Base-by-base conservation (phyloP, 1,140 invertebrate genomes). In the Drosophila tsacasi region DNA sequence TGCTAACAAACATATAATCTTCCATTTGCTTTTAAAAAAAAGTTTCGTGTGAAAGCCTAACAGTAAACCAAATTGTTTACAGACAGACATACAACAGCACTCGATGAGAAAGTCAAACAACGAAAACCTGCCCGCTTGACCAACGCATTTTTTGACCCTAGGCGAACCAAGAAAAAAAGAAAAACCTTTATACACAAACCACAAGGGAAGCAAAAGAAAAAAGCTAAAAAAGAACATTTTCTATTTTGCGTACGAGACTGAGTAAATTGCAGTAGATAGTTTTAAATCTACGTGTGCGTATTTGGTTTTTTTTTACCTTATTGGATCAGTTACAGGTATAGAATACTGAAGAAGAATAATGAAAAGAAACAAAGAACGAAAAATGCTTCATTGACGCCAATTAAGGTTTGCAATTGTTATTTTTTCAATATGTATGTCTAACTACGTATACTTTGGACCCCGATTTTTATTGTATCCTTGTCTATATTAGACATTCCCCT, bases 401-500 rank as follows among this genome's bases (percentile, higher is more conserved):
- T 65, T 58, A 72, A 76, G 54, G 25, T 64, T 64, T 46, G 69
- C 52, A 46, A 77, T 44, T 74, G 68, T 58, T 67, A 62, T 76
- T 75, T 83, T 67, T 62, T 75, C 60, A 42, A 68, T 72, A 82
- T 55, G 54, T 63, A 67, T 72, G 59, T 76, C 58, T 64, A 71
- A 66, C 40, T 64, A 58, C 42, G 59, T 79, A 84, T 90, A 80
- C 75, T 82, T 82, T 89, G 76, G 83, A 87, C 84, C 80, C 83
- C 61, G 54, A 62, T 77, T 83, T 87, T 89, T 73, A 79, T 79
- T 79, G 67, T 79, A 89, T 85, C 71, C 85, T 89, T 89, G 85
- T 89, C 85, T 89, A 89, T 90, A 89, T 89, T 89, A 89, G 85
- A 89, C 85, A 90, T 63, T 59, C 58, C 58, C 67, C 21, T 77